Base-by-base conservation (phyloP, 2,113 vertebrate species). In the Caracal caracal region DNA sequence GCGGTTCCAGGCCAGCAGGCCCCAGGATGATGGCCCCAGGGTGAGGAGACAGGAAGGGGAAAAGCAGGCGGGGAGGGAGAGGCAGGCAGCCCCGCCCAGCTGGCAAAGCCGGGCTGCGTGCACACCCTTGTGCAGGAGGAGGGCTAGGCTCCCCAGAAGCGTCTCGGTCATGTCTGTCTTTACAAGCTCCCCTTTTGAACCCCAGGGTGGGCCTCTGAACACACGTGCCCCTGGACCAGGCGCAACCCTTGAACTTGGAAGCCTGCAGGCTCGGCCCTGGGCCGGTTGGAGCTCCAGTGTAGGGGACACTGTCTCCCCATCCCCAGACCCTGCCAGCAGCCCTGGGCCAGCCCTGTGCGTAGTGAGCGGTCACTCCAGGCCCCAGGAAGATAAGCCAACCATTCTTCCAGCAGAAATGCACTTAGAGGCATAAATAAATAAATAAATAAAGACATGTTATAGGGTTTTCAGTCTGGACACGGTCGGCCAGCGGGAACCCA, bases 21-120 rank as follows among this genome's bases (percentile, higher is more conserved):
- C 10, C 33, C n/a, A 4, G 1, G 16, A 30, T 0, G 8, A n/a
- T 2, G n/a, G n/a, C 3, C 1, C 8, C 22, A 13, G 63, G 28
- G 59, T 19, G 28, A 30, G 71, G 56, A 17, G 40, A 6, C 28
- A n/a, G 24, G 10, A 15, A 0, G 49, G 49, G 40, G 6, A 0
- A 56, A 30, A 5, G 3, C 2, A 0, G 70, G 30, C 10, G 11
- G 28, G 13, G 6, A 15, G 37, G 10, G 19, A 35, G 0, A 11
- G 37, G 9, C 33, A 71, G 43, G 26, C 28, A 2, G 6, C 35
- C 43, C 4, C 10, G 8, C 59, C 0, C 9, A 7, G 30, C n/a
- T 2, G 16, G 47, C 10, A 19, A 68, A 16, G 9, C 19, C 35
- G 8, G 49, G 65, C 20, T 16, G 9, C 35, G 7, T 15, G 6